These are phyloP conservation scores for Drosophila ogumai DNA, from an alignment of 1,140 invertebrate species.

Conservation along the genomic window DNA sequence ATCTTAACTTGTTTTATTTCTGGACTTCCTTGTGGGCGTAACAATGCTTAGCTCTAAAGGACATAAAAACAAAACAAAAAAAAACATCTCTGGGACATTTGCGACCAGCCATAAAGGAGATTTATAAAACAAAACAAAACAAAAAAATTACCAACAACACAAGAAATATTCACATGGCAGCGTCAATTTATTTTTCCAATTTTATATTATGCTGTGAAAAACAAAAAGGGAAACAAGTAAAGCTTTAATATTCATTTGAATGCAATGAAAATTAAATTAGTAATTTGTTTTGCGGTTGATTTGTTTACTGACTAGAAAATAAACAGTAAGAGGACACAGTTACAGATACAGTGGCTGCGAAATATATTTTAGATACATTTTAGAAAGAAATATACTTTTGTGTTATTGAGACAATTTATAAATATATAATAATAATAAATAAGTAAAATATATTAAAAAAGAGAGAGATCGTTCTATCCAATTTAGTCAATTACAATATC, in stretches of 20 bases:
- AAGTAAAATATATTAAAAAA: too few relatives aligned
- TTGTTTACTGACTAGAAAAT: constrained; percentile 47
- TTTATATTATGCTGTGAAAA: not conserved
- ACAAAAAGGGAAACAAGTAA: constrained; percentile 15
- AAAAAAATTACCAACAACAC: not conserved
- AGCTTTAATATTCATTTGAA: constrained; percentile 34
- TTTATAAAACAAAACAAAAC: constrained; percentile 17
- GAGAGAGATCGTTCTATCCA: too few relatives aligned
- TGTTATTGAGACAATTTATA: too few relatives aligned
- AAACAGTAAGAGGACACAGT: constrained; percentile 17
- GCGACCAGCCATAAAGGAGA: constrained; percentile 36
- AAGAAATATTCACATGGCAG: constrained; percentile 5
- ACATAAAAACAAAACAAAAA: constrained; percentile 36
- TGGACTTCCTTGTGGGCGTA: constrained; percentile 6
- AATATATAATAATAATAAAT: too few relatives aligned
- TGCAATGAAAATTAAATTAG: constrained; percentile 55
- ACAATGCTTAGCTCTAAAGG: constrained; percentile 33
- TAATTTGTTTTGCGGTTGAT: constrained; percentile 55
- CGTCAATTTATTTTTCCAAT: constrained; percentile 20
- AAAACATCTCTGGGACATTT: constrained; percentile 24
- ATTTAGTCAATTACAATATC: not conserved
- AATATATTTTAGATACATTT: not conserved
- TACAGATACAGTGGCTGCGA: constrained; percentile 4
- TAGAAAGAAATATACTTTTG: not conserved
- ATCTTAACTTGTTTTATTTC: not conserved